phyloP scores from a whole-genome alignment of 2,797 vertebrate genomes.

The Chrysocyon brachyurus region DNA sequence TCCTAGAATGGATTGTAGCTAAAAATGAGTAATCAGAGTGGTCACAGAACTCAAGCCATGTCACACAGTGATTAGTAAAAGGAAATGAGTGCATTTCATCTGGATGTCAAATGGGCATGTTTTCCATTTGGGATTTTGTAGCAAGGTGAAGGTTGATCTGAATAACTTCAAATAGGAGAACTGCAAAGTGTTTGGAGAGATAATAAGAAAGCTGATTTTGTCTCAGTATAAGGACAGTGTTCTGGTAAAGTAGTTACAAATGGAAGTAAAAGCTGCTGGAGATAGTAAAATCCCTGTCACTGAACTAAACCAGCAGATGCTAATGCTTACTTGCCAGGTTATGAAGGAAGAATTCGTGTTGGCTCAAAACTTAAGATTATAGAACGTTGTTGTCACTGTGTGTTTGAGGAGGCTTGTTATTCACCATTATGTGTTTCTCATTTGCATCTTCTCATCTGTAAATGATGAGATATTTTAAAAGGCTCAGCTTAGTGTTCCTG shows the following conservation, averaged over 20 bases:
- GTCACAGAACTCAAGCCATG: neutral
- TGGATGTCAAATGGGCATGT: neutral
- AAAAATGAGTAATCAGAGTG: neutral
- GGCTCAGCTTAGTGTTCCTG: neutral
- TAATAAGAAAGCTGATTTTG: conserved; percentile 34
- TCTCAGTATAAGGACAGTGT: neutral
- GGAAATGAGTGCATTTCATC: neutral
- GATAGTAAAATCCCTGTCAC: neutral
- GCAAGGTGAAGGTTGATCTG: neutral
- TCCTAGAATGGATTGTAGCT: neutral
- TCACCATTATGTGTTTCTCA: neutral
- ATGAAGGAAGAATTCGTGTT: neutral
- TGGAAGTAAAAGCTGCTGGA: neutral
- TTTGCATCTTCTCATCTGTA: conserved; percentile 8
- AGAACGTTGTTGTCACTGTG: neutral
- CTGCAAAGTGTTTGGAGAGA: conserved; percentile 12
- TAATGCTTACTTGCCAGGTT: neutral
- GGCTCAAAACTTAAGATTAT: neutral
- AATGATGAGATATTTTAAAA: conserved; percentile 46
- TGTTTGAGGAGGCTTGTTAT: neutral
- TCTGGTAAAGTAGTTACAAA: conserved; percentile 58
- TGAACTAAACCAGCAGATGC: neutral
- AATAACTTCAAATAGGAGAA: conserved; percentile 13
- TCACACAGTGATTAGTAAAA: neutral
- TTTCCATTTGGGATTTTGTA: conserved; percentile 37